Evolutionary conservation across 37 sponge, comb jelly and placozoan species (phyloP).

Genomic region (Ianthella basta): DNA sequence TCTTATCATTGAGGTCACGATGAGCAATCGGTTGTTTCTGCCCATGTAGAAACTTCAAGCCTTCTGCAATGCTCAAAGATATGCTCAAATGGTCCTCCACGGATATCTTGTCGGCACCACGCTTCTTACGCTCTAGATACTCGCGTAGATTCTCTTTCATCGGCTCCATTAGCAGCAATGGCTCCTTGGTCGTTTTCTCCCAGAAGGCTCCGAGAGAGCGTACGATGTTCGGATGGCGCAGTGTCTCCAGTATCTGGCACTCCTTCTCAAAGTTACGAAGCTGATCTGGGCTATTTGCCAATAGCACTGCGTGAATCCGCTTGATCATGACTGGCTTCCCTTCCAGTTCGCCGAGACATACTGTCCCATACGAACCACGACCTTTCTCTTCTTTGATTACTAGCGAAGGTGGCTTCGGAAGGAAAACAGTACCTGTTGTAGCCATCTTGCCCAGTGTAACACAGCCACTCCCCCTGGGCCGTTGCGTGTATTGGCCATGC

Average conservation of each 20-base stretch:
- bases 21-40: neutral
- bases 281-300: neutral
- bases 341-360: neutral
- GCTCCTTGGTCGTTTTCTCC: neutral
- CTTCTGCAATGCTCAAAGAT: neutral
- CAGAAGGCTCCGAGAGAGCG: neutral
- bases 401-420: too few species aligned
- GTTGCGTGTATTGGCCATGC: too few species aligned
- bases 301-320: neutral
- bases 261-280: slow-evolving; percentile 4
- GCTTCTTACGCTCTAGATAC: neutral
- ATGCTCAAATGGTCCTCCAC: neutral
- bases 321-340: neutral
- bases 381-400: neutral
- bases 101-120: neutral
- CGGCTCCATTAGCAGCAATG: slow-evolving; percentile 5
- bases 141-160: slow-evolving; percentile 11
- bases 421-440: too few species aligned
- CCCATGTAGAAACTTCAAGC: neutral
- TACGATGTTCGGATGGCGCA: slow-evolving; percentile 20
- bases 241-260: neutral
- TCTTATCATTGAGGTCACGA: slow-evolving; percentile 29
- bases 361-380: slow-evolving; percentile 3
- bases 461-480: too few species aligned
- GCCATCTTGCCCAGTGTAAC: too few species aligned